Percentiles rank a stretch among this genome's conserved stretches.
phyloP scores from a whole-genome alignment of 2,888 invertebrate genomes.

The Xanthia icteritia region DNA sequence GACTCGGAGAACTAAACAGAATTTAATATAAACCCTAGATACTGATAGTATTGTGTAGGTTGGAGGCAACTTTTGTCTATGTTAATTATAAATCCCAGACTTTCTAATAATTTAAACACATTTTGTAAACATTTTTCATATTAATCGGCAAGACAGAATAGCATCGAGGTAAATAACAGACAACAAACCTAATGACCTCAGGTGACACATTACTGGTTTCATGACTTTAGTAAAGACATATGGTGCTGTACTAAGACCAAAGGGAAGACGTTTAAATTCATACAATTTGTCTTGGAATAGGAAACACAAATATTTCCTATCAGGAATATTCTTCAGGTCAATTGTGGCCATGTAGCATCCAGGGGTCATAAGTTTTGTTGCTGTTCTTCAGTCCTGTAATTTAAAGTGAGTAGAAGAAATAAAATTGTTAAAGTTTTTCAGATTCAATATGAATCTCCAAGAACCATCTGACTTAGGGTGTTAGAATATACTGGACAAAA shows the following conservation, averaged over 20 bases:
- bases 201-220: conserved; percentile 4
- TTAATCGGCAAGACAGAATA: conserved; percentile 22
- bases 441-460: conserved; percentile 3
- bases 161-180: conserved; percentile 56
- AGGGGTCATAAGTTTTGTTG: neutral
- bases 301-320: conserved; percentile 27
- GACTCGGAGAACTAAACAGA: conserved; percentile 10
- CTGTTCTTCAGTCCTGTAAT: too few relatives aligned
- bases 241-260: conserved; percentile 11
- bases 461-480: conserved; percentile 8
- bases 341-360: neutral
- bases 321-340: conserved; percentile 3
- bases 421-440: neutral
- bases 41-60: conserved; percentile 42
- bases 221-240: conserved; percentile 3
- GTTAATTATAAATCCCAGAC: conserved; percentile 56
- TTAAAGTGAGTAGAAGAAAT: too few relatives aligned
- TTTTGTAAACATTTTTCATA: conserved; percentile 29
- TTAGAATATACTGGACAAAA: conserved; percentile 10
- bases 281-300: neutral
- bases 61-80: conserved; percentile 49
- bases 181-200: conserved; percentile 10
- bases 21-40: conserved; percentile 50
- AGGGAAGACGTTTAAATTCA: conserved; percentile 1
- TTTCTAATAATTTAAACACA: conserved; percentile 1